Evolutionary conservation across 2,888 invertebrate genomes (phyloP).

Genomic region (Cephus spinipes): DNA sequence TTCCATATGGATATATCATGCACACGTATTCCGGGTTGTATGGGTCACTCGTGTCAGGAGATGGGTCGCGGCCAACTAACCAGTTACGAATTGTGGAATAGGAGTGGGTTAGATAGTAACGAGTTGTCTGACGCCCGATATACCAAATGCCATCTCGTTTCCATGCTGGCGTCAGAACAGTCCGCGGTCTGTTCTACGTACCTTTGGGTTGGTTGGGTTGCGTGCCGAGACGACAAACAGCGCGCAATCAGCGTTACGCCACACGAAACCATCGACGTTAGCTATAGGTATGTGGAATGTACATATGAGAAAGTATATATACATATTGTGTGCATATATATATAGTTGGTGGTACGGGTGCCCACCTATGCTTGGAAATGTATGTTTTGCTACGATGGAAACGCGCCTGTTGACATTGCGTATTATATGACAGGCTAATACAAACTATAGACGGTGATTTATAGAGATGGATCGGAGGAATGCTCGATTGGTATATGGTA

Average conservation of each 20-base stretch:
- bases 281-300: background rate
- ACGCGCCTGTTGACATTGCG: background rate
- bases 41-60: background rate
- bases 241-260: slow-evolving; percentile 48
- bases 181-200: background rate
- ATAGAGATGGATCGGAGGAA: background rate
- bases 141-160: background rate
- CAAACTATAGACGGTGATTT: background rate
- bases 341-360: background rate
- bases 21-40: background rate
- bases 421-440: background rate
- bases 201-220: background rate
- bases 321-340: too few species aligned
- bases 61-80: background rate
- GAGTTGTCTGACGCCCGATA: background rate
- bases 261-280: background rate
- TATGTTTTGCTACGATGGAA: background rate
- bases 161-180: background rate
- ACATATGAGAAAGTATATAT: background rate
- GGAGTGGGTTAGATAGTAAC: background rate
- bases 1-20: background rate
- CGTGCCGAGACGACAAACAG: slow-evolving; percentile 39
- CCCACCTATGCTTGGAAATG: background rate
- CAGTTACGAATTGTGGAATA: background rate
- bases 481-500: background rate